Conservation (phyloP, 2,888 invertebrate genomes). For the Limenitis arthemis region DNA sequence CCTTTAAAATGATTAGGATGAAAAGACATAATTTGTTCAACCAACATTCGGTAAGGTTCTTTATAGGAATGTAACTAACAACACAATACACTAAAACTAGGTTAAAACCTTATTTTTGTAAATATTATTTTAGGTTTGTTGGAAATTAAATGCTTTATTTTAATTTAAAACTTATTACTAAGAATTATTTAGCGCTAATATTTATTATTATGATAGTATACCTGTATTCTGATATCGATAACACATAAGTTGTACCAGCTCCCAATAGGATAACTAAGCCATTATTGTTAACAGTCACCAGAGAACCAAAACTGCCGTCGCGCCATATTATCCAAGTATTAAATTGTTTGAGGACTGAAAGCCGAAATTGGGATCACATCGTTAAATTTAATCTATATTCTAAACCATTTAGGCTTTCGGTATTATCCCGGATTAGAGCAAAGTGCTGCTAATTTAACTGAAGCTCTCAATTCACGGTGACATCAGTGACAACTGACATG, state of each 20-base stretch:
- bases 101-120: no score
- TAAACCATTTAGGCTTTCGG: slow-evolving; percentile 45
- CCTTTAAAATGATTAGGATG: no score
- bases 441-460: slow-evolving; percentile 52
- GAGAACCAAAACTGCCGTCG: slow-evolving; percentile 12
- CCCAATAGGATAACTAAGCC: slow-evolving; percentile 7
- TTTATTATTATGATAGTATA: no score
- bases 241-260: background rate
- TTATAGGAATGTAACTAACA: no score
- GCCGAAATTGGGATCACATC: slow-evolving; percentile 53
- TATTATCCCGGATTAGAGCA: slow-evolving; percentile 53
- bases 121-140: no score
- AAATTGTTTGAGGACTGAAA: slow-evolving; percentile 25
- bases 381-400: slow-evolving; percentile 62
- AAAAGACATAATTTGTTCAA: no score
- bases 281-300: slow-evolving; percentile 12
- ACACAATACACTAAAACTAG: no score
- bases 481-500: background rate
- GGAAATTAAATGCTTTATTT: no score
- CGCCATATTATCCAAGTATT: slow-evolving; percentile 25
- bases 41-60: no score
- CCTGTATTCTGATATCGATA: no score
- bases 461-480: slow-evolving; percentile 22
- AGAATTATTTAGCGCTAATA: no score
- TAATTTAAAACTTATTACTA: no score